Conservation (phyloP, 2,797 vertebrate species). For the Trichosurus vulpecula region DNA sequence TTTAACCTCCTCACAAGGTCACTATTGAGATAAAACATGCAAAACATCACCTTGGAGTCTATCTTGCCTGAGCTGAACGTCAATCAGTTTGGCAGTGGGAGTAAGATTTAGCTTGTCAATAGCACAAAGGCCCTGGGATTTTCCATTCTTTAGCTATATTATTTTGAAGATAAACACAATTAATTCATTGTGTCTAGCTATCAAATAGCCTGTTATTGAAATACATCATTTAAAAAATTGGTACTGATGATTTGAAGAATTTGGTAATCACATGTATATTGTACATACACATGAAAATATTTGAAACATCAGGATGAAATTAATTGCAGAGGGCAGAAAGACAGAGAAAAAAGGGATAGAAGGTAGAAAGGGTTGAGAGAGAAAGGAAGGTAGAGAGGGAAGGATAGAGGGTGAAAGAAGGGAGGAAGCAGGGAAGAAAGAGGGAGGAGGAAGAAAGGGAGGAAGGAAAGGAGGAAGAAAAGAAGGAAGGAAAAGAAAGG, state of each 20-base stretch:
- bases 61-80: conserved; percentile 23
- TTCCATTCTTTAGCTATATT: conserved; percentile 34
- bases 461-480: too few relatives aligned
- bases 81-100: background rate
- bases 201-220: conserved; percentile 17
- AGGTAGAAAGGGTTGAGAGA: too few relatives aligned
- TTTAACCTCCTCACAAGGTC: conserved; percentile 59
- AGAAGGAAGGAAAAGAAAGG: background rate
- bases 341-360: too few relatives aligned
- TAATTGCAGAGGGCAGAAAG: background rate
- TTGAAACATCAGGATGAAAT: background rate
- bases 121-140: conserved; percentile 48
- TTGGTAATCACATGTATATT: background rate
- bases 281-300: background rate
- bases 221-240: background rate
- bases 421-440: background rate
- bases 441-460: background rate
- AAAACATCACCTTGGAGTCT: conserved; percentile 46
- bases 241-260: background rate
- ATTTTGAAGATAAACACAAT: rapidly evolving
- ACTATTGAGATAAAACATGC: conserved; percentile 65
- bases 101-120: conserved; percentile 22
- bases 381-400: background rate
- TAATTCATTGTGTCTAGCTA: conserved; percentile 29
- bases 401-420: background rate